A percentile compares a stretch with the other conserved stretches of the same genome.
Evolutionary conservation across 2,888 invertebrate genomes (phyloP).

Genomic region (Bruchidius siliquastri): DNA sequence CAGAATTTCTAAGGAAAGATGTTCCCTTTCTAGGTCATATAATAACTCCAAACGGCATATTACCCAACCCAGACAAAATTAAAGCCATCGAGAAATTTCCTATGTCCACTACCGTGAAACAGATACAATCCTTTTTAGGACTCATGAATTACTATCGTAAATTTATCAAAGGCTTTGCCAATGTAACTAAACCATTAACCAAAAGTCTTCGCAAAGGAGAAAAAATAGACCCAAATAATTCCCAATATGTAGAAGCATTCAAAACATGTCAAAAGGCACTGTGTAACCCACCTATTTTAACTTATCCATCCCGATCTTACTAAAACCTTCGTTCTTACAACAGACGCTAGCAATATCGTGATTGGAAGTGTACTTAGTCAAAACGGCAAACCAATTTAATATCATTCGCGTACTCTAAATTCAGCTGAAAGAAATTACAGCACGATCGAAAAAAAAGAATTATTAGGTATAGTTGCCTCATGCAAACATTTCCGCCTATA

Average conservation of each 20-base stretch:
- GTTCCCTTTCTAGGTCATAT: slow-evolving; percentile 35
- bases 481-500: slow-evolving; percentile 12
- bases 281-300: slow-evolving; percentile 3
- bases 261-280: slow-evolving; percentile 7
- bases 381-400: slow-evolving; percentile 7
- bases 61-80: too few species aligned
- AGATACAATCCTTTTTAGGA: slow-evolving; percentile 32
- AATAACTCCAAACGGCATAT: slow-evolving; percentile 35
- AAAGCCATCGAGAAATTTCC: slow-evolving; percentile 24
- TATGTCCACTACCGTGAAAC: slow-evolving; percentile 23
- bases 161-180: slow-evolving; percentile 20
- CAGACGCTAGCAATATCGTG: slow-evolving; percentile 9
- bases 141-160: slow-evolving; percentile 15
- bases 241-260: slow-evolving; percentile 3
- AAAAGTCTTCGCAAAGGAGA: slow-evolving; percentile 16
- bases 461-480: slow-evolving; percentile 8
- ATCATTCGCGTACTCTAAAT: slow-evolving; percentile 11
- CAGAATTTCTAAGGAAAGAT: slow-evolving; percentile 27
- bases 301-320: slow-evolving; percentile 9
- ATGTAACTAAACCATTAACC: slow-evolving; percentile 20
- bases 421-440: slow-evolving; percentile 10
- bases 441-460: slow-evolving; percentile 9
- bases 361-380: slow-evolving; percentile 8
- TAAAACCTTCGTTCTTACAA: slow-evolving; percentile 7
- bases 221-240: slow-evolving; percentile 11